These are phyloP conservation scores for Campoletis raptor DNA, from an alignment of 2,888 invertebrate genomes.

Conservation along the genomic window DNA sequence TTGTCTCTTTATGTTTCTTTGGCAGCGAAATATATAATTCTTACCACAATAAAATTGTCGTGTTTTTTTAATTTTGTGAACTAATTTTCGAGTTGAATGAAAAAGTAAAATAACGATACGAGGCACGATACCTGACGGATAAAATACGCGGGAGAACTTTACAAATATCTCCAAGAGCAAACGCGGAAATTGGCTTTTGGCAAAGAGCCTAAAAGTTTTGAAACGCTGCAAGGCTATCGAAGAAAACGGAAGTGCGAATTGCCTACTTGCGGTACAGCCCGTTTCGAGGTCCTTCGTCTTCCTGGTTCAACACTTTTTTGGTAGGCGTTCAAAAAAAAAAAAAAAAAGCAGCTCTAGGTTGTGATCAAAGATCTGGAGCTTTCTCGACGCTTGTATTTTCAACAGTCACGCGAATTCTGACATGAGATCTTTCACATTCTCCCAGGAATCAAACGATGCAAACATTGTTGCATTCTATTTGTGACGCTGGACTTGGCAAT, in stretches of 20 bases:
- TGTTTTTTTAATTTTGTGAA: neutral
- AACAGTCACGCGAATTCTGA: constrained; percentile 24
- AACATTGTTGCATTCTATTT: constrained; percentile 78
- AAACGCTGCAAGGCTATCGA: constrained; percentile 23
- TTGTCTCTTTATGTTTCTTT: neutral
- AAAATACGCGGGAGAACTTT: constrained; percentile 24
- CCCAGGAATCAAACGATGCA: constrained; percentile 19
- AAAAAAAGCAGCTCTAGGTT: neutral
- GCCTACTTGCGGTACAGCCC: constrained; percentile 19
- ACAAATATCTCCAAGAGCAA: constrained; percentile 41
- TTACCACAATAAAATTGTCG: neutral
- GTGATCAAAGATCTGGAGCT: constrained; percentile 41
- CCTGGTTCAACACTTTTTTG: neutral
- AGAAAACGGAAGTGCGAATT: constrained; percentile 68
- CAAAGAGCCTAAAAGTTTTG: constrained; percentile 70
- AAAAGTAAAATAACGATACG: neutral
- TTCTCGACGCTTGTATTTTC: neutral
- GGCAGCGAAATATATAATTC: neutral
- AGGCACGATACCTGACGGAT: neutral
- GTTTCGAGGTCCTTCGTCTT: constrained; percentile 17
- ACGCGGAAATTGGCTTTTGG: constrained; percentile 77
- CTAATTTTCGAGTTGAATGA: neutral
- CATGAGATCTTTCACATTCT: constrained; percentile 6
- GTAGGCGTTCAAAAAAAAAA: neutral
- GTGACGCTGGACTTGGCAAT: constrained; percentile 77